Evolutionary conservation across 2,113 vertebrate species (phyloP).

Genomic region (Columbina picui): DNA sequence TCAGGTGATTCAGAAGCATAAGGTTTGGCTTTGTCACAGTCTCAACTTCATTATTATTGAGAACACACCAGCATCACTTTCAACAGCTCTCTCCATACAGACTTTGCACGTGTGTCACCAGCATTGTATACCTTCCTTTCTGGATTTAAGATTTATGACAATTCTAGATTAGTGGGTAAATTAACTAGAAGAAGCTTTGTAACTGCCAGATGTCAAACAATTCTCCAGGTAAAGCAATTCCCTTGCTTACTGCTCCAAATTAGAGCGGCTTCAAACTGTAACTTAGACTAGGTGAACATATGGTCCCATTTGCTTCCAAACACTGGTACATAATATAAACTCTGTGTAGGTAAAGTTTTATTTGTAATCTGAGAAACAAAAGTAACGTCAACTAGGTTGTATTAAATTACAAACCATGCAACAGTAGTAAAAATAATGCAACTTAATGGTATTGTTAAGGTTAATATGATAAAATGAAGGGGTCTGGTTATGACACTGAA

Average conservation of each 20-base stretch:
- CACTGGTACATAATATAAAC: neutral
- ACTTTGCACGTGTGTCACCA: neutral
- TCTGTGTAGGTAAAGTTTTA: neutral
- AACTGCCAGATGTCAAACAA: neutral
- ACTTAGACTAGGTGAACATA: neutral
- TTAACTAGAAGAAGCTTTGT: neutral
- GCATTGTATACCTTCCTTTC: accelerated
- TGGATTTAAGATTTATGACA: neutral
- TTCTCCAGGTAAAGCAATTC: neutral
- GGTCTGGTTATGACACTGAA: neutral
- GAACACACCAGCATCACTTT: neutral
- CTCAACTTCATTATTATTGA: neutral
- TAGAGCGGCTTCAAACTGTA: accelerated
- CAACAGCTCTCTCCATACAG: neutral
- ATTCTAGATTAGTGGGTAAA: neutral
- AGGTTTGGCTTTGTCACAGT: neutral
- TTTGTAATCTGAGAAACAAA: neutral
- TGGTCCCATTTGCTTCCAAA: neutral
- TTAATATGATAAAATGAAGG: neutral
- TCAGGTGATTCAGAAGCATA: neutral
- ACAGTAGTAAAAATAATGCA: neutral
- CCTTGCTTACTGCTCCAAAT: neutral
- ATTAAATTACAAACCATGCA: neutral
- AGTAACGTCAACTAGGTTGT: neutral
- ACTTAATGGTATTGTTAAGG: accelerated